A percentile compares a stretch with the other conserved stretches of the same genome.
These are phyloP conservation scores for Amblyraja radiata DNA, from an alignment of 2,797 vertebrate genomes.

Conservation along the genomic window DNA sequence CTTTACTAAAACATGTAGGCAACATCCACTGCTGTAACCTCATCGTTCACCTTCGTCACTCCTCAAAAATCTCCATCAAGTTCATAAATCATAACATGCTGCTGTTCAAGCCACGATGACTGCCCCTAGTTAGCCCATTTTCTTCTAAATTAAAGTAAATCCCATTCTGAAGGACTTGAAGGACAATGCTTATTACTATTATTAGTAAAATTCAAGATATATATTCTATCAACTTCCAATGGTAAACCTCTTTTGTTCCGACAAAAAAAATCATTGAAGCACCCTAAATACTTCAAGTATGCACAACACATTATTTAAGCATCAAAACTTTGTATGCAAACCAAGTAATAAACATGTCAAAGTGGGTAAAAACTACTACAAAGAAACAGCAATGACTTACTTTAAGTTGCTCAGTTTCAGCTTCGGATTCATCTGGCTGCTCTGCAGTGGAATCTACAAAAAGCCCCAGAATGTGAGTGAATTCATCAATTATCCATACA, in stretches of 20 bases:
- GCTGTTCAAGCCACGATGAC: too few species aligned
- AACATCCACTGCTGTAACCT: too few species aligned
- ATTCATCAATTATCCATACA: not conserved
- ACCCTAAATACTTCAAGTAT: not conserved
- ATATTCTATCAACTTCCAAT: not conserved
- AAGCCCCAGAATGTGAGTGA: not conserved
- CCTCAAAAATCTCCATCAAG: too few species aligned
- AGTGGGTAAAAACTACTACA: not conserved
- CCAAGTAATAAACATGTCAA: not conserved
- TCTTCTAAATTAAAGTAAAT: too few species aligned
- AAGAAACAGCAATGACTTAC: not conserved
- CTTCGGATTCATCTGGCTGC: not conserved
- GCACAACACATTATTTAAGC: not conserved
- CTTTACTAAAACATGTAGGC: too few species aligned
- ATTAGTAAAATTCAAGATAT: not conserved
- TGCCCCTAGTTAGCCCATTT: too few species aligned
- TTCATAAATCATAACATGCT: too few species aligned
- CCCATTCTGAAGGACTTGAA: not conserved
- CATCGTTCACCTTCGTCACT: too few species aligned
- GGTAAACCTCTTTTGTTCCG: not conserved
- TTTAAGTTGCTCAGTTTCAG: constrained; percentile 25
- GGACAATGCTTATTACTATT: not conserved
- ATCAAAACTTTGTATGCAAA: not conserved
- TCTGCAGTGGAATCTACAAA: not conserved
- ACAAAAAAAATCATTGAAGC: not conserved